phyloP scores from a whole-genome alignment of 37 sponge, comb jelly and placozoan species.

The Lycopodina hypogea region DNA sequence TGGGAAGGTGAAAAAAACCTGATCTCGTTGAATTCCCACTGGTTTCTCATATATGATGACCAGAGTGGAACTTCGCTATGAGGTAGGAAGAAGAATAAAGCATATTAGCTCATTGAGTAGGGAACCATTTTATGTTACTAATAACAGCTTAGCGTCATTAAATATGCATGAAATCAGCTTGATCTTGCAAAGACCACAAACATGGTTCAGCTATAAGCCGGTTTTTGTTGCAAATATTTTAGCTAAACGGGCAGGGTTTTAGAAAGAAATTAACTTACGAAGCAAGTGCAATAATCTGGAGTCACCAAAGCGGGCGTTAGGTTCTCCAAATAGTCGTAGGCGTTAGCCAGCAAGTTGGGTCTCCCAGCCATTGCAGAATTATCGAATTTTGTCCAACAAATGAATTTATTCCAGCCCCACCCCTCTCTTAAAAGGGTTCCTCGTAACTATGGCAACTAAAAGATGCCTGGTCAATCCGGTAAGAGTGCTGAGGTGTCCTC shows the following conservation, averaged over 20 bases:
- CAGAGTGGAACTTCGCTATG: conserved; percentile 17
- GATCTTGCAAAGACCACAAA: too few species aligned
- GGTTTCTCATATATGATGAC: conserved; percentile 26
- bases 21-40: background rate
- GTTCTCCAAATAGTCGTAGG: background rate
- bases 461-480: conserved; percentile 46
- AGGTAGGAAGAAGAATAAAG: background rate
- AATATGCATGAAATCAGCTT: too few species aligned
- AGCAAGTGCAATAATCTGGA: conserved; percentile 21
- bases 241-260: too few species aligned
- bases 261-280: conserved; percentile 18
- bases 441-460: conserved; percentile 6
- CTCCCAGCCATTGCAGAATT: background rate
- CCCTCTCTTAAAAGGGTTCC: background rate
- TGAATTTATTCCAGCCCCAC: background rate
- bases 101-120: too few species aligned
- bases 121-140: too few species aligned
- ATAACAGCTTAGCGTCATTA: too few species aligned
- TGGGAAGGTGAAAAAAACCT: conserved; percentile 10
- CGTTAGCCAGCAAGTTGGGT: too few species aligned
- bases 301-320: background rate
- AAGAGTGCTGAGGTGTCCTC: conserved; percentile 38
- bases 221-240: too few species aligned
- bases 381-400: background rate
- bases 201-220: too few species aligned